Evolutionary conservation across 2,113 vertebrate species (phyloP).

Genomic region (Campylorhamphus procurvoides): DNA sequence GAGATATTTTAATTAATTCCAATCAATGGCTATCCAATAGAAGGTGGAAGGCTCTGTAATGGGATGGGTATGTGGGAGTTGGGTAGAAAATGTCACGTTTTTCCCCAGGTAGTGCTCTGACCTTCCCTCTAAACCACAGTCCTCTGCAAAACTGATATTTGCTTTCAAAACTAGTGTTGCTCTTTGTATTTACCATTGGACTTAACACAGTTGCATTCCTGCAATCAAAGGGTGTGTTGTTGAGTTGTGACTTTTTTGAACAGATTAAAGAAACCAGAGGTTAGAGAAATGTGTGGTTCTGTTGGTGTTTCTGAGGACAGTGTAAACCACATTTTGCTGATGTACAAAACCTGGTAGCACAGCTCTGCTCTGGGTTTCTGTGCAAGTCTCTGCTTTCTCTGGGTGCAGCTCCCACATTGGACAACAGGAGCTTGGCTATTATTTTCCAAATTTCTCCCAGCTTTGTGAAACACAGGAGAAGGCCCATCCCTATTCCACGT

Average conservation of each 20-base stretch:
- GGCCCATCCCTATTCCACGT: background rate
- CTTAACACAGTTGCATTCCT: background rate
- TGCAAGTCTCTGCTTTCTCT: background rate
- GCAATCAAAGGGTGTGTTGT: background rate
- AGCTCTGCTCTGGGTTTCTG: background rate
- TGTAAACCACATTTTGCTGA: background rate
- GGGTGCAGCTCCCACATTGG: background rate
- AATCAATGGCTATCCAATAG: background rate
- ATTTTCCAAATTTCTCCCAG: background rate
- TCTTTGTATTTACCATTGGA: background rate
- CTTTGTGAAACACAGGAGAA: background rate
- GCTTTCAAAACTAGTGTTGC: background rate
- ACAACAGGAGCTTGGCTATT: background rate
- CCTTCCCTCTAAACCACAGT: background rate
- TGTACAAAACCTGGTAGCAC: background rate
- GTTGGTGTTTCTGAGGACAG: background rate
- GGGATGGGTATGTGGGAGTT: background rate
- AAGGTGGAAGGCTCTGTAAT: background rate
- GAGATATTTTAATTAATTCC: conserved; percentile 4
- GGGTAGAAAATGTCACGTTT: background rate
- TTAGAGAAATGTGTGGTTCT: background rate
- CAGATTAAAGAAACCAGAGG: background rate
- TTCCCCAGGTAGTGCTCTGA: background rate
- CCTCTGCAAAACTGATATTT: background rate
- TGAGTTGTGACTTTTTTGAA: background rate